These are phyloP conservation scores for Sterrhoptilus dennistouni DNA, from an alignment of 2,113 vertebrate genomes.

Conservation along the genomic window DNA sequence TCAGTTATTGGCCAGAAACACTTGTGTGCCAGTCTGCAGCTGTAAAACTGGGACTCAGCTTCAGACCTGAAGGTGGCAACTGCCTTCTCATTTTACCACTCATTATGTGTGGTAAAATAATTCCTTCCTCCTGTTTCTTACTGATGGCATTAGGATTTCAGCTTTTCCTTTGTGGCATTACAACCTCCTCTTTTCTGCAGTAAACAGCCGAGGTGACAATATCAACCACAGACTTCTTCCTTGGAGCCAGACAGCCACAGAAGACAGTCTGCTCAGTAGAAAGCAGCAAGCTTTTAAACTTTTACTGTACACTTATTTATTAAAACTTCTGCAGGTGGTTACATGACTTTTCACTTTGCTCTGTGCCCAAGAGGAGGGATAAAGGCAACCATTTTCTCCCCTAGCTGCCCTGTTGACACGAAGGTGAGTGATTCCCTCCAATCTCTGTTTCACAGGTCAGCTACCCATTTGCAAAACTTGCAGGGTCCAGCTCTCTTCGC, in stretches of 20 bases:
- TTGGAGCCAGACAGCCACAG: background rate
- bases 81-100: background rate
- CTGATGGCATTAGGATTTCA: background rate
- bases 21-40: background rate
- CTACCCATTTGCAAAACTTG: background rate
- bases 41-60: background rate
- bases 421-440: background rate
- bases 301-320: background rate
- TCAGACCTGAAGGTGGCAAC: background rate
- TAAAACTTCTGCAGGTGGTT: background rate
- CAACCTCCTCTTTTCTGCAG: background rate
- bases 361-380: accelerated
- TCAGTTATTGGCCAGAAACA: background rate
- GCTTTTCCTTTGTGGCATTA: background rate
- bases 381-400: background rate
- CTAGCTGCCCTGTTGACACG: accelerated
- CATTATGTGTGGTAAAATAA: background rate
- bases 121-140: background rate
- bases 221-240: background rate
- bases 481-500: background rate
- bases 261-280: background rate
- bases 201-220: background rate
- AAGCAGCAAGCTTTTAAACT: background rate
- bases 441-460: background rate
- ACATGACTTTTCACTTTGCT: background rate